Percentiles rank a stretch among this genome's conserved stretches.
phyloP scores from a whole-genome alignment of 2,888 invertebrate species.

The Troides helena region DNA sequence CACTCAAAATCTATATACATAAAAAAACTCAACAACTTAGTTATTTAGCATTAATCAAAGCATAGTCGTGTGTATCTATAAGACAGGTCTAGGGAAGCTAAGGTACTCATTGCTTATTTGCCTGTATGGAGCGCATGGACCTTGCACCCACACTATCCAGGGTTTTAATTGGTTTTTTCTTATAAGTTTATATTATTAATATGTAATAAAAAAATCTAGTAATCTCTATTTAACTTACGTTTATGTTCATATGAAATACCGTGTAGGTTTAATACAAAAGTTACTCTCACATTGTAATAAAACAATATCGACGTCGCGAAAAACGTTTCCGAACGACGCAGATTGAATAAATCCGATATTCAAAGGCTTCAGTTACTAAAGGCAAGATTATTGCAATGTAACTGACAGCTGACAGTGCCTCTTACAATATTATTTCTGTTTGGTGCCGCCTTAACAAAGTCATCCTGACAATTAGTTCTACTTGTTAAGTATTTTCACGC shows the following conservation, averaged over 20 bases:
- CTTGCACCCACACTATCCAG: too few species aligned
- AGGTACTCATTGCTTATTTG: too few species aligned
- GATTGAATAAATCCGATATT: conserved; percentile 30
- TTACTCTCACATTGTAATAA: conserved; percentile 1
- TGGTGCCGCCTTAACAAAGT: conserved; percentile 33
- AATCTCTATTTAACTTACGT: not conserved
- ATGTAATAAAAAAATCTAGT: too few species aligned
- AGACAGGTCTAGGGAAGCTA: too few species aligned
- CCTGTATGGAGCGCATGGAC: too few species aligned
- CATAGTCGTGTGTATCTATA: too few species aligned
- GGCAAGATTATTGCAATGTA: conserved; percentile 33
- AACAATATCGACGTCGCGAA: conserved; percentile 21
- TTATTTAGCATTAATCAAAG: too few species aligned
- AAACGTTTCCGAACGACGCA: conserved; percentile 10
- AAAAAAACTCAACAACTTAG: too few species aligned
- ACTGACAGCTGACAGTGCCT: conserved; percentile 39
- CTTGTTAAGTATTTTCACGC: conserved; percentile 37
- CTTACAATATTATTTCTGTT: conserved; percentile 41
- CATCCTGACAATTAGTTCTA: conserved; percentile 36
- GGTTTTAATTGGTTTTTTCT: too few species aligned
- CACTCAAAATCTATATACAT: too few species aligned
- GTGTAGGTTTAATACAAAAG: not conserved
- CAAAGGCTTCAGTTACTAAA: conserved; percentile 23
- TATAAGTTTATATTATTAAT: too few species aligned
- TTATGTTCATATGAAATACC: not conserved